Percentiles rank a stretch among this genome's conserved stretches.
Conservation (phyloP, 2,797 vertebrate genomes). For the Rhadinocentrus ornatus region DNA sequence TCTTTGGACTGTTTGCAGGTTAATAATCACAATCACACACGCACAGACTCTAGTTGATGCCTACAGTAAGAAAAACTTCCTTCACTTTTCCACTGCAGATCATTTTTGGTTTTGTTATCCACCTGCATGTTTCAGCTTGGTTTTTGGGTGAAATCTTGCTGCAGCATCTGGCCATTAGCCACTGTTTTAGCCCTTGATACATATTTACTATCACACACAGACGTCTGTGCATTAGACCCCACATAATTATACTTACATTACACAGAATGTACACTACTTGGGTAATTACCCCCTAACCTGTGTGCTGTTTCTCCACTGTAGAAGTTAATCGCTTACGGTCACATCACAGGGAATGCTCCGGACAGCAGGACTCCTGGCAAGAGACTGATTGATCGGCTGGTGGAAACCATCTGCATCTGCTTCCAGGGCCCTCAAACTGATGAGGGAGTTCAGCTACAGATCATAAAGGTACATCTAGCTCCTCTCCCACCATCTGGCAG, state of each 20-base stretch:
- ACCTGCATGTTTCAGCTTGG: background rate
- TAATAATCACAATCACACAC: background rate
- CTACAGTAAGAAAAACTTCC: background rate
- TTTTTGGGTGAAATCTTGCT: background rate
- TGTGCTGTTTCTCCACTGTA: slow-evolving; percentile 49
- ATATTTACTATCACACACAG: background rate
- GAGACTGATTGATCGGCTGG: slow-evolving; percentile 93
- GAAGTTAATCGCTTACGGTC: slow-evolving; percentile 98
- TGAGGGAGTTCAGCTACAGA: slow-evolving; percentile 97
- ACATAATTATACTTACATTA: background rate
- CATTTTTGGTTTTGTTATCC: background rate
- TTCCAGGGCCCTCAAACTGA: slow-evolving; percentile 98
- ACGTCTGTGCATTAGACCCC: background rate
- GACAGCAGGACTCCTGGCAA: slow-evolving; percentile 92
- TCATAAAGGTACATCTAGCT: slow-evolving; percentile 90
- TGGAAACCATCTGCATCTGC: slow-evolving; percentile 95
- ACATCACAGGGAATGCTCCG: slow-evolving; percentile 97
- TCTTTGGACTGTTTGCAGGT: slow-evolving; percentile 98
- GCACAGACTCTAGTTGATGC: background rate
- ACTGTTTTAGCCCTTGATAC: background rate
- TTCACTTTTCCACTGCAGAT: background rate
- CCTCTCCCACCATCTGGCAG: slow-evolving; percentile 12
- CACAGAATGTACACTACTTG: background rate
- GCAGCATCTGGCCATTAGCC: background rate
- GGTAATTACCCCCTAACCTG: slow-evolving; percentile 7